Evolutionary conservation across 64 coral and sea anemone genomes (phyloP).

Genomic region (Stichodactyla helianthus): DNA sequence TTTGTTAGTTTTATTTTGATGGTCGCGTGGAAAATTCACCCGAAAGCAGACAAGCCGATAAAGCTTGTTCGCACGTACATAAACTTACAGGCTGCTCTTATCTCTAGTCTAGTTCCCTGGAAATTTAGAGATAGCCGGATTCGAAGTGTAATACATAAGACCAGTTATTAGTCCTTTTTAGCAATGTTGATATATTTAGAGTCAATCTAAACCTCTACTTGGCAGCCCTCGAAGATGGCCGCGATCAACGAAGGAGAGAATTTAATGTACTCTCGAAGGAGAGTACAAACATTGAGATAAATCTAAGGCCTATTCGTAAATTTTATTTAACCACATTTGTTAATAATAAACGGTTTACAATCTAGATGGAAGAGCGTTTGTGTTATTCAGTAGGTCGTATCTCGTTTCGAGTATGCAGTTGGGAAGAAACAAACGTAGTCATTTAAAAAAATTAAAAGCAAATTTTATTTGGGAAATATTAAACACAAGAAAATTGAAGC

Average conservation of each 20-base stretch:
- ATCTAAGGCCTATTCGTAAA: not conserved
- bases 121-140: not conserved
- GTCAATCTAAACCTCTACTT: not conserved
- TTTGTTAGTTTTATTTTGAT: constrained; percentile 4
- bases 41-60: constrained; percentile 13
- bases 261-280: too few relatives aligned
- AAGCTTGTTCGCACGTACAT: not conserved
- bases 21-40: not conserved
- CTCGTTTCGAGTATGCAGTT: not conserved
- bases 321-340: constrained; percentile 9
- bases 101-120: not conserved
- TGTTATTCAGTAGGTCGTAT: not conserved
- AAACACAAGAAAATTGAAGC: constrained; percentile 6
- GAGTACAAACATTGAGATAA: constrained; percentile 15
- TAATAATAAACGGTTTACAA: not conserved
- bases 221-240: not conserved
- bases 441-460: constrained; percentile 5
- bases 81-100: not conserved
- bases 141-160: not conserved
- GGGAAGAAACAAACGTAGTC: not conserved
- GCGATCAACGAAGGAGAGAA: not conserved
- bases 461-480: not conserved
- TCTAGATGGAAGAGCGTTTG: not conserved
- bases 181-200: not conserved
- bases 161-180: not conserved